Conservation (phyloP, 1,140 invertebrate species). For the Lasaia peninsularis region DNA sequence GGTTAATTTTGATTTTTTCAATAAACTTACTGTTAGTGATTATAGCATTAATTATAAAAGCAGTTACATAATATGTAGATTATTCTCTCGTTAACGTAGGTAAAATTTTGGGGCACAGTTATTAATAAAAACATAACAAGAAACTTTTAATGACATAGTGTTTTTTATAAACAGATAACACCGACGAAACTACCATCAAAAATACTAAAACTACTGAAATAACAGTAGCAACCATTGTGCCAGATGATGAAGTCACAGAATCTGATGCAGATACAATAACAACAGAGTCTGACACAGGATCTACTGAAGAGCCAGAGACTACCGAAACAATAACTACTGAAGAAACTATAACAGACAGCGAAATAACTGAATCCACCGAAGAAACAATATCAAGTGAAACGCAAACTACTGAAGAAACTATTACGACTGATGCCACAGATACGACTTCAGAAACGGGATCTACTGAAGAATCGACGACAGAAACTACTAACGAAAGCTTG, state of each 20-base stretch:
- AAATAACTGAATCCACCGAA: slow-evolving; percentile 23
- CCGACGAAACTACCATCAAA: background rate
- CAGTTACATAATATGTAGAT: too few species aligned
- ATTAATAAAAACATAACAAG: too few species aligned
- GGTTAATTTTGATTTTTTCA: too few species aligned
- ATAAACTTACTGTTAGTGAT: too few species aligned
- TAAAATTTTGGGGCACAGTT: too few species aligned
- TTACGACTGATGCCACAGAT: slow-evolving; percentile 6
- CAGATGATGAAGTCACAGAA: slow-evolving; percentile 2
- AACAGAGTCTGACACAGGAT: slow-evolving; percentile 18
- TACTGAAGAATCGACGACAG: slow-evolving; percentile 17
- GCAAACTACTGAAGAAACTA: slow-evolving; percentile 12
- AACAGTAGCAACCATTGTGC: background rate
- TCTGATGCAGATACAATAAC: slow-evolving; percentile 11
- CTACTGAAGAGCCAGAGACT: slow-evolving; percentile 24
- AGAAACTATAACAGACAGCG: background rate
- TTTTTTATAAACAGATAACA: too few species aligned
- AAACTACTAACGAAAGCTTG: slow-evolving; percentile 10
- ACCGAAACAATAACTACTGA: slow-evolving; percentile 8
- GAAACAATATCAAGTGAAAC: slow-evolving; percentile 5
- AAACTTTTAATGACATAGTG: too few species aligned
- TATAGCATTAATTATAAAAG: too few species aligned
- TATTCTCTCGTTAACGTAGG: too few species aligned
- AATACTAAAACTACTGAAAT: background rate
- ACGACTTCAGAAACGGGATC: slow-evolving; percentile 18